Conservation (phyloP, 2,888 invertebrate species). For the Pteria penguin region DNA sequence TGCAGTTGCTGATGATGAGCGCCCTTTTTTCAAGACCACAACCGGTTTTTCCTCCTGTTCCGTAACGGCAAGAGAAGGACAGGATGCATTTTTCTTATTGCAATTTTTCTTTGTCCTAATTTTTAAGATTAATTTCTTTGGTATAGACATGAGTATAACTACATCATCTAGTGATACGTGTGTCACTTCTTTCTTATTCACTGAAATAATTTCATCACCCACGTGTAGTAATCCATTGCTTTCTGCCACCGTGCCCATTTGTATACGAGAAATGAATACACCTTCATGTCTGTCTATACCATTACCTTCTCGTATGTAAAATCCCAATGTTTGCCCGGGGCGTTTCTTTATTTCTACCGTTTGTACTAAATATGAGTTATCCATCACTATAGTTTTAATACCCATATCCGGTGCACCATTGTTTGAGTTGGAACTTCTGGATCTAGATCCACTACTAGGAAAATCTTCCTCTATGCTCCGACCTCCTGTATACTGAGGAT, state of each 20-base stretch:
- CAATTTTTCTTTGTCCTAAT: conserved; percentile 83
- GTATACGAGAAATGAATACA: conserved; percentile 98
- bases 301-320: conserved; percentile 99
- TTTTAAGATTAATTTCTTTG: conserved; percentile 94
- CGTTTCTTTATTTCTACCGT: conserved; percentile 98
- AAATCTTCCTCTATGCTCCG: conserved; percentile 39
- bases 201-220: conserved; percentile 98
- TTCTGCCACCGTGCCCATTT: conserved; percentile 97
- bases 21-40: conserved; percentile 76
- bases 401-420: conserved; percentile 75
- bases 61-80: conserved; percentile 73
- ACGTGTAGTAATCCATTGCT: conserved; percentile 98
- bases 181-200: conserved; percentile 98
- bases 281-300: conserved; percentile 97
- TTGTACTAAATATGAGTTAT: conserved; percentile 75
- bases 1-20: conserved; percentile 73
- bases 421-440: conserved; percentile 56
- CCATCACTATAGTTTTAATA: conserved; percentile 76
- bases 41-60: conserved; percentile 73
- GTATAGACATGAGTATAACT: conserved; percentile 99
- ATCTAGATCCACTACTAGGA: conserved; percentile 59
- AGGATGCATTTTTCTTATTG: conserved; percentile 73
- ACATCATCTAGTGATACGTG: conserved; percentile 99
- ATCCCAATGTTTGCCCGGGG: conserved; percentile 97
- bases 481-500: conserved; percentile 1